Conservation (phyloP, 2,113 vertebrate genomes). For the Nicator chloris region DNA sequence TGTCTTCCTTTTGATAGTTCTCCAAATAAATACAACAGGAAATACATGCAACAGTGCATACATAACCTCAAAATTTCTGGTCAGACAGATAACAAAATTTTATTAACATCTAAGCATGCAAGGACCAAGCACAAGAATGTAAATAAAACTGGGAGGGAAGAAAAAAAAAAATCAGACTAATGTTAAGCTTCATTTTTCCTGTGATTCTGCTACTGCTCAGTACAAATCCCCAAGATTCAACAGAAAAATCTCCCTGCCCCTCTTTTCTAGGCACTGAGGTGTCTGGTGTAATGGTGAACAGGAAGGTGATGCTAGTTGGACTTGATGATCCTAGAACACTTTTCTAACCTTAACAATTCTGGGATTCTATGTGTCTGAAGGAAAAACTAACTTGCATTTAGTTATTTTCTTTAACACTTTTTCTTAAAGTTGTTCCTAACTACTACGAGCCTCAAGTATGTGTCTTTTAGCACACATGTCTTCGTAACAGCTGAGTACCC, state of each 20-base stretch:
- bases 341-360: not conserved
- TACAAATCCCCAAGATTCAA: not conserved
- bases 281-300: not conserved
- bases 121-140: not conserved
- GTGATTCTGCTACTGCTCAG: not conserved
- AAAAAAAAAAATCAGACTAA: not conserved
- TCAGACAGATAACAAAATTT: not conserved
- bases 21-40: not conserved
- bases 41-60: not conserved
- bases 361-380: not conserved
- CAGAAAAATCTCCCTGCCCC: not conserved
- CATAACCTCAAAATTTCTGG: not conserved
- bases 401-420: not conserved
- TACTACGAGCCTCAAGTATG: fast-evolving
- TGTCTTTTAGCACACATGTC: not conserved
- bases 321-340: not conserved
- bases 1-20: not conserved
- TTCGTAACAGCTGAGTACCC: not conserved
- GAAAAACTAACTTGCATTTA: not conserved
- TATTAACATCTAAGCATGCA: not conserved
- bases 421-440: not conserved
- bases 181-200: not conserved
- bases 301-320: not conserved
- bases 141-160: not conserved
- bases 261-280: not conserved